Base-by-base conservation (phyloP, 2,888 invertebrate genomes). In the Petrolisthes manimaculis region DNA sequence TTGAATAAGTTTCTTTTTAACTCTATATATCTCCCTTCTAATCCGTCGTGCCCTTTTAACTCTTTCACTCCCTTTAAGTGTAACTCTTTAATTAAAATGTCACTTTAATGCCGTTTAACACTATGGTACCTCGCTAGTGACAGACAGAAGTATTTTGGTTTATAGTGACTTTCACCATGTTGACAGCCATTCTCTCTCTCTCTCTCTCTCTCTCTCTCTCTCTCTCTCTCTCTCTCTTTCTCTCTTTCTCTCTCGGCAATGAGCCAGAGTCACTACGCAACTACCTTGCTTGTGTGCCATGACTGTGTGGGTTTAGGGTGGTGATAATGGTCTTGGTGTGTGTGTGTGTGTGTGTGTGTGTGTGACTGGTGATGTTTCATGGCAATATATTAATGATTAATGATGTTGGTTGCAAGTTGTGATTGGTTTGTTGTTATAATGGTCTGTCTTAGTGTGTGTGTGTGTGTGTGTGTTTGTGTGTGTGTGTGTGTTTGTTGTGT, bases 211-310 rank as follows among this genome's bases (percentile, higher is more conserved):
- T 71, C 61, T 61, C 4, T 55, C n/a, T 56, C 61, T 56, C 55
- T 55, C n/a, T 56, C 61, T 56, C 61, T 71, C 71, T 71, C 61
- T 61, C 61, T 61, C 80, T 81, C 80, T 61, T 24, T 61, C 80
- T 61, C 61, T 80, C 80, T 61, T 6, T 37, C 61, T 61, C 80
- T 37, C 61, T 61, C 80, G 21, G 18, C n/a, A 71, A 71, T 18
- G 24, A 6, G n/a, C 24, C 18, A 18, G 8, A 74, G 21, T 75
- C 12, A 37, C 78, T 78, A n/a, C 18, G 3, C 37, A 14, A n/a
- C 18, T 78, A 8, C 51, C 51, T 37, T 37, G 37, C 8, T 5
- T 6, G 77, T 77, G 77, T 21, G 77, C 12, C 14, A 61, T 61
- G 61, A 61, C 61, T 1, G 61, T 14, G 61, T 61, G 61, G 61